Percentiles rank a stretch among this genome's conserved stretches.
These are phyloP conservation scores for Mesitornis unicolor DNA, from an alignment of 2,113 vertebrate genomes.

Conservation along the genomic window DNA sequence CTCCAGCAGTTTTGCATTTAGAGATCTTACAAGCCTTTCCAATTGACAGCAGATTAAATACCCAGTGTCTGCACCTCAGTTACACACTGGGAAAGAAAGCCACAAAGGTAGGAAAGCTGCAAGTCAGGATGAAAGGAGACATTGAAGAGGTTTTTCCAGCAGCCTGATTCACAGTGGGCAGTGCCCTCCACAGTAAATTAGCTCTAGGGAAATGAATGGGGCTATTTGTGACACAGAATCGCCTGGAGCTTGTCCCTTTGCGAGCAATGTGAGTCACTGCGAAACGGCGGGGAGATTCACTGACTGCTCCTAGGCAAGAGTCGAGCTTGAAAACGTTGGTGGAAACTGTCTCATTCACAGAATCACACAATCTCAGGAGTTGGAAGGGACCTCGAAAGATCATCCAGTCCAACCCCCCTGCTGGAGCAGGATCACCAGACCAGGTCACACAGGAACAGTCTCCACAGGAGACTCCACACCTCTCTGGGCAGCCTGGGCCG, in stretches of 20 bases:
- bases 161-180: background rate
- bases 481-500: too few species aligned
- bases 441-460: too few species aligned
- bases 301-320: background rate
- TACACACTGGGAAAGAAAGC: background rate
- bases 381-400: too few species aligned
- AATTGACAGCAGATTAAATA: background rate
- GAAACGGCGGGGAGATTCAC: background rate
- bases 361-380: too few species aligned
- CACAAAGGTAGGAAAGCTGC: background rate
- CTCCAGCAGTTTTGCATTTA: background rate
- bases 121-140: background rate
- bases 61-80: background rate
- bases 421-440: too few species aligned
- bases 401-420: too few species aligned
- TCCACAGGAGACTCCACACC: too few species aligned
- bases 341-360: background rate
- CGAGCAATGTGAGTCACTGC: background rate
- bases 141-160: constrained; percentile 4
- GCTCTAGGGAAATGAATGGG: background rate
- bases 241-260: background rate
- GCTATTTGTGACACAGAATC: constrained; percentile 15
- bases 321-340: background rate
- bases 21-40: background rate
- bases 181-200: background rate